Evolutionary conservation across 2,888 invertebrate genomes (phyloP), one percentile per base, ranked within the genome.

Genomic region (Macrophya alboannulata): DNA sequence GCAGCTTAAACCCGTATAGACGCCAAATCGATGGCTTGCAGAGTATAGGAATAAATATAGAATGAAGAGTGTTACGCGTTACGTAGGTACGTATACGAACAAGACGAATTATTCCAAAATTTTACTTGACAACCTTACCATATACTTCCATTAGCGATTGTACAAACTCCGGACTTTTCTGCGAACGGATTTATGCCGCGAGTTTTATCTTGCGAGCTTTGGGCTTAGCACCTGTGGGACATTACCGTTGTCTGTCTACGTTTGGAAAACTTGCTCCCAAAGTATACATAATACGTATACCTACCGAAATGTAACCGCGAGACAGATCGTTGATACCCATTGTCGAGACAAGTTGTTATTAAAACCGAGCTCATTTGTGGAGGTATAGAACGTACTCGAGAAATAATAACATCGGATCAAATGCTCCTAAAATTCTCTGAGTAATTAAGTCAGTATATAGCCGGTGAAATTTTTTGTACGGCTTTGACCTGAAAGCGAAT

Each of bases 81-180:
- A n/a, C n/a, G 3, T 31, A 31, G 1, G 3, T 31, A 31, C 43
- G 8, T 43, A 43, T 62, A 62, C 65, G 21, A 81, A 43, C 62
- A 62, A 40, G 25, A 40, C 45, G 81, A 62, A 81, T 81, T 43
- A 40, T 81, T 65, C 40, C 10, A 65, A 62, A 65, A 65, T 62
- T 62, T 21, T 17, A 43, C 40, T 74, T 15, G 62, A 40, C 51
- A 37, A 17, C 17, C 17, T 51, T 10, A 6, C n/a, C 31, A 40
- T 51, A 77, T 31, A 77, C 72, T 45, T 77, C 77, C 77, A 77
- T 77, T 55, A 77, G 17, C 55, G 6, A 55, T 77, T 37, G 21
- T 74, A 55, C 17, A 37, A 77, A 37, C 55, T 77, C 45, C 21
- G 9, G 4, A 43, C 9, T 45, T 55, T 77, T 77, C 12, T n/a